Base-by-base conservation (phyloP, 2,888 invertebrate species). In the Litoditis marina region DNA sequence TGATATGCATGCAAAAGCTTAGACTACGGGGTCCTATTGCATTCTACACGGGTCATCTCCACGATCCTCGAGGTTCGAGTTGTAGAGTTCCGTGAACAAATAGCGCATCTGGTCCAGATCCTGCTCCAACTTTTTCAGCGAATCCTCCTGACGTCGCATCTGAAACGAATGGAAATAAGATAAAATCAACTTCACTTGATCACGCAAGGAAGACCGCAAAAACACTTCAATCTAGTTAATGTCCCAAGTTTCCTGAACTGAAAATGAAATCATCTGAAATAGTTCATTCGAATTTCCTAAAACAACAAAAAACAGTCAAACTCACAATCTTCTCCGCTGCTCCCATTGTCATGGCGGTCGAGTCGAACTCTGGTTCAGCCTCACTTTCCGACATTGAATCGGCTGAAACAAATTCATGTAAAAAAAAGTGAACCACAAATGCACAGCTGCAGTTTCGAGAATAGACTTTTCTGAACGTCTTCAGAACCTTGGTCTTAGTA, bases 361-460 rank as follows among this genome's bases (percentile, higher is more conserved):
- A 72, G 30, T 68, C 71, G 4, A 65, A 57, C 11, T 68, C 66
- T 4, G 65, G 58, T 7, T 65, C 69, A 49, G 67, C 56, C 36
- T 71, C 71, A 42, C 67, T 67, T 25, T 72, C 72, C n/a, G 72
- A 72, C 61, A 67, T 63, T 46, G 65, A 47, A 36, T 72, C 69
- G 32, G 66, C 66, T 66, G 39, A 49, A 66, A 58, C 36, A 57
- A 5, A 19, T 30, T 59, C 2, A 52, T n/a, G n/a, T n/a, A n/a
- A n/a, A n/a, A n/a, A n/a, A n/a, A n/a, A n/a, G n/a, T n/a, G n/a
- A n/a, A n/a, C n/a, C n/a, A n/a, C n/a, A n/a, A n/a, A n/a, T n/a
- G n/a, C n/a, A n/a, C n/a, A n/a, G n/a, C n/a, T n/a, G n/a, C n/a
- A n/a, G n/a, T n/a, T n/a, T n/a, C n/a, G n/a, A n/a, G n/a, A n/a